Conservation (phyloP, 1,140 invertebrate genomes). For the Latrodectus geometricus region DNA sequence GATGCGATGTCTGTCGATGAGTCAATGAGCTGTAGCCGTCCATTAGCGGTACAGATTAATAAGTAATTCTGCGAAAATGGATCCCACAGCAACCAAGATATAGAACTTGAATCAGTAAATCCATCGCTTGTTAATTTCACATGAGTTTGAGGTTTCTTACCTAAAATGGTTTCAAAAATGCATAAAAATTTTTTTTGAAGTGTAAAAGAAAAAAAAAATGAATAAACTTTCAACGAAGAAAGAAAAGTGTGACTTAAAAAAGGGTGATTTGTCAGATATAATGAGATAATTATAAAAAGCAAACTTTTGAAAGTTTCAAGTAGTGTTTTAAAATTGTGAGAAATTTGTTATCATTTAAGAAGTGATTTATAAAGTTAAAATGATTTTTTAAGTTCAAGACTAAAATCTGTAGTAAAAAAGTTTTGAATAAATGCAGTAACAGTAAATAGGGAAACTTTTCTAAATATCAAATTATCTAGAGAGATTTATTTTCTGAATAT, state of each 20-base stretch:
- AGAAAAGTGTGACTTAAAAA: not conserved
- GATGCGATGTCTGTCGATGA: slow-evolving; percentile 63
- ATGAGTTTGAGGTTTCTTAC: slow-evolving; percentile 61
- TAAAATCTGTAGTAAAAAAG: no score
- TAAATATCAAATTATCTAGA: no score
- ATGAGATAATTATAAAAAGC: no score
- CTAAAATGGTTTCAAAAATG: slow-evolving; percentile 49
- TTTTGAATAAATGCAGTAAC: no score
- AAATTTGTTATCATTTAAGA: no score
- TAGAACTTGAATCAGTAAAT: not conserved
- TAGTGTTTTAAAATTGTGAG: no score
- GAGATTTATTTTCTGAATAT: no score
- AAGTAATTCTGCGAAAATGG: slow-evolving; percentile 71
- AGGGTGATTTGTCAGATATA: not conserved
- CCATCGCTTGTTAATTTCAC: slow-evolving; percentile 41
- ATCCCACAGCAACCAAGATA: slow-evolving; percentile 70
- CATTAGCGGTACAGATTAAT: slow-evolving; percentile 67
- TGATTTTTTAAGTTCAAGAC: no score
- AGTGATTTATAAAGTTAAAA: no score
- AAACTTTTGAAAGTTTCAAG: no score
- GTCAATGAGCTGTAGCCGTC: slow-evolving; percentile 69
- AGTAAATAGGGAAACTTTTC: no score
- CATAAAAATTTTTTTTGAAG: not conserved
- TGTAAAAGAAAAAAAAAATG: not conserved
- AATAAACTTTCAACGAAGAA: not conserved